These are phyloP conservation scores for Oryctolagus cuniculus DNA, from an alignment of 2,113 vertebrate genomes.

Conservation along the genomic window DNA sequence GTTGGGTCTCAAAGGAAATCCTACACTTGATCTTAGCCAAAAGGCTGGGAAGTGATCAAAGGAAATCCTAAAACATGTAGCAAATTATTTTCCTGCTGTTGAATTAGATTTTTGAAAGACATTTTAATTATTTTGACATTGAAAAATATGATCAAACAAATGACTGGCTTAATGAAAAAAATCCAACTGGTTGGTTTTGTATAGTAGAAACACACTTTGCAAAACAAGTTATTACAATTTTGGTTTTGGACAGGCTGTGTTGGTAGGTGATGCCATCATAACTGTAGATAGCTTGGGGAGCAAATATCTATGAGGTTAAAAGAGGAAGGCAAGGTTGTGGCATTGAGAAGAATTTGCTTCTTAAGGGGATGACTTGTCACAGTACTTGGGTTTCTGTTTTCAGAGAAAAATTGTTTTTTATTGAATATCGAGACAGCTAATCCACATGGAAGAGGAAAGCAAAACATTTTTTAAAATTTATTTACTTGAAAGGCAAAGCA, in stretches of 20 bases:
- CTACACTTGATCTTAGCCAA: not conserved
- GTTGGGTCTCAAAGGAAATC: not conserved
- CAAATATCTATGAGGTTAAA: not conserved
- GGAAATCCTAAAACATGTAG: not conserved
- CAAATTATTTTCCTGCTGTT: constrained; percentile 1
- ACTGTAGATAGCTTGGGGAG: not conserved
- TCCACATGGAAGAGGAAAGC: not conserved
- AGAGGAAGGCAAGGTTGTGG: not conserved
- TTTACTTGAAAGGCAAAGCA: too few species aligned
- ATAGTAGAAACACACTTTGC: not conserved
- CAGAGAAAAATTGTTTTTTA: not conserved
- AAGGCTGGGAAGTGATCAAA: not conserved
- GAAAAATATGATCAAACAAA: constrained; percentile 14
- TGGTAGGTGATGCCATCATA: not conserved
- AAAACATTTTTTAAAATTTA: not conserved
- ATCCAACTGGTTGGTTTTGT: not conserved
- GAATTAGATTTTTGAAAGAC: constrained; percentile 36
- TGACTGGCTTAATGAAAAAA: not conserved
- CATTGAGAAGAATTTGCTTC: not conserved
- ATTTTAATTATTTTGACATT: constrained; percentile 50
- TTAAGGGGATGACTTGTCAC: not conserved
- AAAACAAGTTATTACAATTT: not conserved
- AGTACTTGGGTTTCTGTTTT: not conserved
- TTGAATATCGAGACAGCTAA: not conserved
- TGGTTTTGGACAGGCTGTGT: not conserved